Evolutionary conservation across 2,113 vertebrate genomes (phyloP).

Genomic region (Dipodomys ordii): DNA sequence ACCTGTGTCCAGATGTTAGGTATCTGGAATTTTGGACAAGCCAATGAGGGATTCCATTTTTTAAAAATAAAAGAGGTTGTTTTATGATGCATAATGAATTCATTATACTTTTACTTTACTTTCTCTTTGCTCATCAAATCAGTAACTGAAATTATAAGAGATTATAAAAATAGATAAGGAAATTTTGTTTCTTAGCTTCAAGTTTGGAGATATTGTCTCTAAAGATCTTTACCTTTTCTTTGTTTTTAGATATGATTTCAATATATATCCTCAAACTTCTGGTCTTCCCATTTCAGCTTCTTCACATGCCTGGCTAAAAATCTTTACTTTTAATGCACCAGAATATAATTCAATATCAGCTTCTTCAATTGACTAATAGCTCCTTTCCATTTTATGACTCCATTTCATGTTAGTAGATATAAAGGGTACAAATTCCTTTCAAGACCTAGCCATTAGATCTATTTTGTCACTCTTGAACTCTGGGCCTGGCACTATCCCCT

Average conservation of each 20-base stretch:
- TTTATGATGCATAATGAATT: not conserved
- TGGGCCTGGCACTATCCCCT: too few relatives aligned
- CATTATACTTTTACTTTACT: not conserved
- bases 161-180: not conserved
- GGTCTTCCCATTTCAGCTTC: too few relatives aligned
- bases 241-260: not conserved
- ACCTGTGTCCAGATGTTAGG: fast-evolving
- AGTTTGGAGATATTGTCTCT: not conserved
- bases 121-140: slow-evolving; percentile 8
- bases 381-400: slow-evolving; percentile 12
- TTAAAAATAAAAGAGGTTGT: slow-evolving; percentile 10
- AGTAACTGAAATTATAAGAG: not conserved
- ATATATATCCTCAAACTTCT: not conserved
- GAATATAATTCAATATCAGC: not conserved
- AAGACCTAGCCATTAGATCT: not conserved
- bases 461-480: not conserved
- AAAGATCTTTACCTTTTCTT: not conserved
- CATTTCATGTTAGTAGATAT: not conserved
- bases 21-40: not conserved
- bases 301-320: not conserved
- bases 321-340: not conserved
- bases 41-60: slow-evolving; percentile 6
- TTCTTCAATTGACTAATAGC: not conserved
- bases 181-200: not conserved
- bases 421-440: not conserved